These are phyloP conservation scores for Achatina immaculata DNA, from an alignment of 1,140 invertebrate genomes.

Conservation along the genomic window DNA sequence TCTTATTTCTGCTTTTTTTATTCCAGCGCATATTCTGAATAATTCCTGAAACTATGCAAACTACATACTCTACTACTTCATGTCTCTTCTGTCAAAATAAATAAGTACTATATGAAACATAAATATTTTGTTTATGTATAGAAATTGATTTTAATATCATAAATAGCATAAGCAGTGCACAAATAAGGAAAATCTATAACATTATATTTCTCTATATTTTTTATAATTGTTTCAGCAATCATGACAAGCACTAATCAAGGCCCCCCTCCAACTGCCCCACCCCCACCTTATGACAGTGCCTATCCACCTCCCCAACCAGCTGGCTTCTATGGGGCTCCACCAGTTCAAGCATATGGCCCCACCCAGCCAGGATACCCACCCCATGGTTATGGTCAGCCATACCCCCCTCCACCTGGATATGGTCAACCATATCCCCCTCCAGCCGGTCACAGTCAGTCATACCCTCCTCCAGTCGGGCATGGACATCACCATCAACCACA, in stretches of 20 bases:
- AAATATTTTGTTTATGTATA: too few relatives aligned
- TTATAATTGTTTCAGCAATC: neutral
- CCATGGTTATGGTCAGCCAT: neutral
- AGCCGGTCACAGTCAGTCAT: neutral
- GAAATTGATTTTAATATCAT: too few relatives aligned
- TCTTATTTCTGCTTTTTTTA: neutral
- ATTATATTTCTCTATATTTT: too few relatives aligned
- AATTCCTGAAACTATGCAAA: too few relatives aligned
- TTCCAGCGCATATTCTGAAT: too few relatives aligned
- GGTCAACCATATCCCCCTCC: neutral
- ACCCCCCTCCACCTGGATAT: neutral
- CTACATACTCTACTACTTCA: too few relatives aligned
- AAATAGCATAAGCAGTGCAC: too few relatives aligned
- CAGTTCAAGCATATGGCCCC: neutral
- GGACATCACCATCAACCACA: neutral
- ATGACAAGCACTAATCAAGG: neutral
- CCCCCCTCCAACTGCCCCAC: neutral
- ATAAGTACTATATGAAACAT: too few relatives aligned
- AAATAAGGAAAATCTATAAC: too few relatives aligned
- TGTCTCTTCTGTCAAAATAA: too few relatives aligned
- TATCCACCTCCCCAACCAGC: neutral
- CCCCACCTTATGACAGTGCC: slow-evolving; percentile 5
- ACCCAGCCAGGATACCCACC: neutral
- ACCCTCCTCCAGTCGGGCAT: neutral
- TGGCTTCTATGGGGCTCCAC: neutral